Base-by-base conservation (phyloP, 2,797 vertebrate species). In the Lemur catta region DNA sequence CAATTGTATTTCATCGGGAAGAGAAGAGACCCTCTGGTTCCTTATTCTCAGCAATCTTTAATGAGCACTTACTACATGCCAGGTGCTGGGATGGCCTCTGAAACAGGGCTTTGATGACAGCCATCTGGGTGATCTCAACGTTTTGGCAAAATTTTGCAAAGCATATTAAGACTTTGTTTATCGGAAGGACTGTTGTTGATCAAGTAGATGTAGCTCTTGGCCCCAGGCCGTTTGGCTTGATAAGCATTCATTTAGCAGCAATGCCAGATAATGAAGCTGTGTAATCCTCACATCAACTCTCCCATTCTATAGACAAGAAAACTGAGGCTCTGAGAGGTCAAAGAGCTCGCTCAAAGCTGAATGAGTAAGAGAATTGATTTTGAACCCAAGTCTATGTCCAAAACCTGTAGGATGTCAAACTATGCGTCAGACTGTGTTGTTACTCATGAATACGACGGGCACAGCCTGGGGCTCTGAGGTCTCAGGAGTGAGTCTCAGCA, bases 131-230 rank as follows among this genome's bases (percentile, higher is more conserved):
- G 7, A 43, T 82, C 38, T 72, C 59, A 72, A 6, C 3, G 4
- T 4, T 50, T 46, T 74, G 79, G 38, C 26, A 65, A 46, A 24
- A 74, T 59, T 88, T 86, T 93, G 38, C 76, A 65, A 17, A 75
- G 35, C 35, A 69, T 0, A 10, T 41, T n/a, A 67, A 22, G n/a
- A 35, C 26, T 28, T 61, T 15, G 2, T 57, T 30, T 52, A 11
- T 30, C 35, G 2, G 8, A 55, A 52, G 71, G 20, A 41, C 6
- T 41, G 14, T 20, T n/a, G 20, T 30, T 63, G 52, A 43, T 17
- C n/a, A 52, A 41, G 30, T 35, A 41, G 33, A 9, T 20, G 0
- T 12, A 7, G 1, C 8, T 84, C 50, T 67, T 43, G 63, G 33
- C 28, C 1, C 43, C 50, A n/a, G 69, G 33, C 28, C 0, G 0